These are phyloP conservation scores for Uromys caudimaculatus DNA, from an alignment of 2,797 vertebrate species.

Conservation along the genomic window DNA sequence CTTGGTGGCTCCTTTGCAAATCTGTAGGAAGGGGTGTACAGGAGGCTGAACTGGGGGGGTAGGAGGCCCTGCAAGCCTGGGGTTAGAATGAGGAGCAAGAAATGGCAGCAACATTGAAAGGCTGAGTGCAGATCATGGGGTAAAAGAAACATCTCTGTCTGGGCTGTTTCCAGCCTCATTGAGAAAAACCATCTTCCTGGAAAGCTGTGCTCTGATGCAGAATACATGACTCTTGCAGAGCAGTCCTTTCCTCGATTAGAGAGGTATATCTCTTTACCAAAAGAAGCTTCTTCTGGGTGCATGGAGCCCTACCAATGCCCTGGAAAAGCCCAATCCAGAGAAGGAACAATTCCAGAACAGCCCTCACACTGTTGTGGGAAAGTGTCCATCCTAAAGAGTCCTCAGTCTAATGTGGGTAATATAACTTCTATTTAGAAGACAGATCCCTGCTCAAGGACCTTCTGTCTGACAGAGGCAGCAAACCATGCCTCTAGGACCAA, in stretches of 20 bases:
- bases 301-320: background rate
- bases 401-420: background rate
- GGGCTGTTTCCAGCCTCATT: background rate
- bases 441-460: background rate
- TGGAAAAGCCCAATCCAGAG: background rate
- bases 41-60: background rate
- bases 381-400: background rate
- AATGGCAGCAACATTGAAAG: background rate
- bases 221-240: background rate
- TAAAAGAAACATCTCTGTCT: background rate
- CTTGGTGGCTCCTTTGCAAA: constrained; percentile 93
- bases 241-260: background rate
- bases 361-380: background rate
- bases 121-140: background rate
- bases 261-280: background rate
- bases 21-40: constrained; percentile 86
- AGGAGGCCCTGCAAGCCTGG: background rate
- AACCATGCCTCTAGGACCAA: background rate
- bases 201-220: background rate
- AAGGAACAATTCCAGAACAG: constrained; percentile 6
- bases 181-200: background rate
- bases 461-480: background rate
- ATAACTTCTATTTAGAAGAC: background rate
- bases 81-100: background rate
- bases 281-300: background rate